Evolutionary conservation across 1,140 invertebrate genomes (phyloP).

Genomic region (Calosoma granatense): DNA sequence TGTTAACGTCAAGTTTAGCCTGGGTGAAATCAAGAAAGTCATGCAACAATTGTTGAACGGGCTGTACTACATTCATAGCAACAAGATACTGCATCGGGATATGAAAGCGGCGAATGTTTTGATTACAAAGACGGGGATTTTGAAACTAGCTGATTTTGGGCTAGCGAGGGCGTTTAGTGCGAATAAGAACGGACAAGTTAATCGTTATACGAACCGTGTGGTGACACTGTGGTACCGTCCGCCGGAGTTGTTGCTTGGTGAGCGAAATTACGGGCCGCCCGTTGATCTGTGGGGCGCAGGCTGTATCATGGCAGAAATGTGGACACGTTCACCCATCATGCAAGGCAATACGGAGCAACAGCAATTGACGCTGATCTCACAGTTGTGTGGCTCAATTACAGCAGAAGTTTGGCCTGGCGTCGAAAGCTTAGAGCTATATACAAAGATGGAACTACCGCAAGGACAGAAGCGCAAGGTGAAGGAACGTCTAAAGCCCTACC

Average conservation of each 20-base stretch:
- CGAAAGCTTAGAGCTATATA: conserved; percentile 84
- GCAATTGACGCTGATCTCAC: conserved; percentile 89
- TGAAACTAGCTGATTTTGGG: conserved; percentile 91
- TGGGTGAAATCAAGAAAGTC: conserved; percentile 97
- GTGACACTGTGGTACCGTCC: conserved; percentile 97
- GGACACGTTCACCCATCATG: conserved; percentile 84
- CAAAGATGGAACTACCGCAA: conserved; percentile 83
- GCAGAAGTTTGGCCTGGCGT: conserved; percentile 93
- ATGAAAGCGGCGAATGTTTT: conserved; percentile 99
- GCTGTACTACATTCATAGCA: conserved; percentile 93
- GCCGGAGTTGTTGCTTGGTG: conserved; percentile 81
- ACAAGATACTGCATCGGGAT: conserved; percentile 90
- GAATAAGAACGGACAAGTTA: conserved; percentile 75
- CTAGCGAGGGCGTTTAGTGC: conserved; percentile 83
- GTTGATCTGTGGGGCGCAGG: conserved; percentile 98
- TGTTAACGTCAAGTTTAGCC: conserved; percentile 90
- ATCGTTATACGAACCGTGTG: conserved; percentile 86
- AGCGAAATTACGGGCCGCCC: conserved; percentile 90
- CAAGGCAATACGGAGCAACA: conserved; percentile 94
- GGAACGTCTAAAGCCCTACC: conserved; percentile 81
- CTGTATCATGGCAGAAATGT: conserved; percentile 99
- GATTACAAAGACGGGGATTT: conserved; percentile 89
- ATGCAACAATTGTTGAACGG: conserved; percentile 97
- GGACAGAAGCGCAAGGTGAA: conserved; percentile 87
- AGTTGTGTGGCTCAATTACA: conserved; percentile 92